Base-by-base conservation (phyloP, 2,113 vertebrate genomes). In the Alethe diademata region DNA sequence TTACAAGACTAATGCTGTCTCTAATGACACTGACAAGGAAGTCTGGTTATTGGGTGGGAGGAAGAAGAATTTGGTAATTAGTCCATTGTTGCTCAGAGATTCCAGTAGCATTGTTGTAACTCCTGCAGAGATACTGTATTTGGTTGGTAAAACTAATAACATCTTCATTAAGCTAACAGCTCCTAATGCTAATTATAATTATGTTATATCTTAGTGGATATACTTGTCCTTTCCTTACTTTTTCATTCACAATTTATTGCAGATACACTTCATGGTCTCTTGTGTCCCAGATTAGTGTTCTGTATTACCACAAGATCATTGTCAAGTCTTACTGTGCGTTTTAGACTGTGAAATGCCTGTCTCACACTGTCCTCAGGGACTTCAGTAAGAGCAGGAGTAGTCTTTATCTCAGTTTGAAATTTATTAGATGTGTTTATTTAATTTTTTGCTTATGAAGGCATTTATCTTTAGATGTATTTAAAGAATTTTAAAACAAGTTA, bases 151-250 rank as follows among this genome's bases (percentile, higher is more conserved):
- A 79, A 76, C 15, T 86, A 93, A 74, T 26, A 87, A n/a, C 11
- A 86, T 57, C 78, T 95, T 95, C 61, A 87, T 90, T 86, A 71
- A 90, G 75, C 22, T 93, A 95, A 88, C 47, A 74, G 15, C 47
- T 94, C 29, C 64, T 93, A 66, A 82, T 90, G 64, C 8, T 95
- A 66, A 79, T 53, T 86, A 73, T 74, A 73, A 74, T 83, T 92
- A 42, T 66, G 13, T 83, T 78, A 83, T 92, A 61, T 83, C 64
- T 78, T 93, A 54, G 64, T 86, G n/a, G 25, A 36, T 92, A 47
- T 71, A 58, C 67, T 92, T 80, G 40, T 73, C 82, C 58, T 94
- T 90, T 57, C 17, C 47, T 95, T 33, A 57, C 14, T 60, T 83
- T 82, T 95, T 82, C 33, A 51, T 53, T 93, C 88, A 86, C n/a